Conservation (phyloP, 2,888 invertebrate genomes). For the Xanthorhoe spadicearia region DNA sequence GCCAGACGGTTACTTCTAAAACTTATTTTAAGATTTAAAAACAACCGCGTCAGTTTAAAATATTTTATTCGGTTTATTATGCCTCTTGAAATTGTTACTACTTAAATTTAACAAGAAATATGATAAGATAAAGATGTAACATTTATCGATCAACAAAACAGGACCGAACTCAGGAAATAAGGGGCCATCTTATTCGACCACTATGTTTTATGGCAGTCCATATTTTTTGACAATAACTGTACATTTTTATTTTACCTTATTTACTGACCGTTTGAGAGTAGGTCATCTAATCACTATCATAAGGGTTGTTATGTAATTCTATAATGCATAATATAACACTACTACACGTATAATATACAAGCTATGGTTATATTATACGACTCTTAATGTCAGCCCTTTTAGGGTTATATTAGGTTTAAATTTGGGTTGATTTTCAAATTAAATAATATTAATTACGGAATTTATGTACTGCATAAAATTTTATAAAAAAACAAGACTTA, state of each 20-base stretch:
- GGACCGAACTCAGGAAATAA: constrained; percentile 12
- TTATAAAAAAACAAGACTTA: background rate
- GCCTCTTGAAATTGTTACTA: constrained; percentile 70
- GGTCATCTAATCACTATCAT: constrained; percentile 66
- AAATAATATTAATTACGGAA: no score
- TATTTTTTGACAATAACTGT: constrained; percentile 6
- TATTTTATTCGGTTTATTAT: constrained; percentile 57
- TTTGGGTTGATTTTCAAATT: background rate
- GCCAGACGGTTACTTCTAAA: constrained; percentile 27
- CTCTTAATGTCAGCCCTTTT: constrained; percentile 66
- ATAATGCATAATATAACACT: constrained; percentile 76
- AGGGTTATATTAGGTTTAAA: background rate
- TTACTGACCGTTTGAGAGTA: constrained; percentile 49
- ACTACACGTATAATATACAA: constrained; percentile 75
- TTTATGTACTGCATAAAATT: no score
- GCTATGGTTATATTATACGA: constrained; percentile 77
- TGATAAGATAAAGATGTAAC: constrained; percentile 30
- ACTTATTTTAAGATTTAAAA: constrained; percentile 25
- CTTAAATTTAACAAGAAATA: constrained; percentile 57
- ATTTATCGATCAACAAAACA: constrained; percentile 16
- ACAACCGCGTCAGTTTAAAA: constrained; percentile 24
- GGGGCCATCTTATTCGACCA: constrained; percentile 20
- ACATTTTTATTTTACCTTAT: constrained; percentile 47
- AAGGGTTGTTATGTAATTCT: constrained; percentile 73
- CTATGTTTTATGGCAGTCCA: constrained; percentile 5